Conservation (phyloP, 2,888 invertebrate species). For the Clunio marinus region DNA sequence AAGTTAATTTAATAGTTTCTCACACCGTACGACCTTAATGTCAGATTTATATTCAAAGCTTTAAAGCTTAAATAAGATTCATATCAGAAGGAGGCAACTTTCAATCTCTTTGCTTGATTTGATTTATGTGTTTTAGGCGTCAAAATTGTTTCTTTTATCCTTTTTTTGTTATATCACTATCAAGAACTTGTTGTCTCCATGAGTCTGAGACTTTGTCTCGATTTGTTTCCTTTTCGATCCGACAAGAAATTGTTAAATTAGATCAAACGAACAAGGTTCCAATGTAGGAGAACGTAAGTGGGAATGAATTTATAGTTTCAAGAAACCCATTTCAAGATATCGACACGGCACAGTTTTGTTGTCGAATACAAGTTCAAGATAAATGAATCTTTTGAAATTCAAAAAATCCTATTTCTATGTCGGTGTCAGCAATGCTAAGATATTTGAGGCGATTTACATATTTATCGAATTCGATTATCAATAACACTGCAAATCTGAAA, state of each 20-base stretch:
- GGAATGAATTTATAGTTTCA: background rate
- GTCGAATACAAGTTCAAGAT: slow-evolving; percentile 8
- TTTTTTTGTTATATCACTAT: too few relatives aligned
- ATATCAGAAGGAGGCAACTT: slow-evolving; percentile 13
- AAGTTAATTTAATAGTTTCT: background rate
- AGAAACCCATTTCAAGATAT: background rate
- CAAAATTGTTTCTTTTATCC: background rate
- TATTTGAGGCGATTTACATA: background rate
- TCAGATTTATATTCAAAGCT: background rate
- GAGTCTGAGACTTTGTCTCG: background rate
- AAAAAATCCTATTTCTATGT: too few relatives aligned
- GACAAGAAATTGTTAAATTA: background rate
- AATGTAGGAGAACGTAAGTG: background rate
- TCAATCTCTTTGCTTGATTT: background rate
- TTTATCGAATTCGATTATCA: too few relatives aligned
- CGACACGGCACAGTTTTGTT: background rate
- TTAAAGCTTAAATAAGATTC: slow-evolving; percentile 3
- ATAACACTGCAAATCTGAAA: background rate
- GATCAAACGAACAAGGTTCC: background rate
- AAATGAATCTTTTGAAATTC: background rate
- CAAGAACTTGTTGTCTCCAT: background rate
- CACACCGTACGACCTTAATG: background rate
- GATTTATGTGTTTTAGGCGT: too few relatives aligned
- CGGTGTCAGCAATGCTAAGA: too few relatives aligned
- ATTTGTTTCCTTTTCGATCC: background rate